These are phyloP conservation scores for Nebria salina DNA, from an alignment of 2,888 invertebrate genomes.

Conservation along the genomic window DNA sequence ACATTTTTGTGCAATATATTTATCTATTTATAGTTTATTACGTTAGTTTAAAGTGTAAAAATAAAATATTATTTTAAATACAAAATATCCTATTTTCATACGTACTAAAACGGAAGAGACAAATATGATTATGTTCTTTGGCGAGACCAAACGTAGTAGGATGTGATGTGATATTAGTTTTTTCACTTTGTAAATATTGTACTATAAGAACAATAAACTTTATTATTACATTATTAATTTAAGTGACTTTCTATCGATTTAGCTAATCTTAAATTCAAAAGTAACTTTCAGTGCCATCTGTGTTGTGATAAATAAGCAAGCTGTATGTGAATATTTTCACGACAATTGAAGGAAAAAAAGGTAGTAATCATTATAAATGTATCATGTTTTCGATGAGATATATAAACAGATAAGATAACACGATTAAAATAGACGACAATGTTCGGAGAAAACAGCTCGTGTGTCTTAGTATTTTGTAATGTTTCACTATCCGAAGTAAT, in stretches of 20 bases:
- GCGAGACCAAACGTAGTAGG: slow-evolving; percentile 6
- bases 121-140: not conserved
- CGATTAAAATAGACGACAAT: not conserved
- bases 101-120: not conserved
- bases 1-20: slow-evolving; percentile 20
- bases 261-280: not conserved
- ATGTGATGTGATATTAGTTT: slow-evolving; percentile 42
- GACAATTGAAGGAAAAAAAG: not conserved
- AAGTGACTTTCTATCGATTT: not conserved
- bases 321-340: not conserved
- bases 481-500: not conserved
- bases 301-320: not conserved
- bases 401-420: not conserved
- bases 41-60: not conserved
- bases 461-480: not conserved
- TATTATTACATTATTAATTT: not conserved
- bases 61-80: slow-evolving; percentile 28
- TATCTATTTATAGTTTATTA: slow-evolving; percentile 34
- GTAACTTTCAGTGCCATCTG: not conserved
- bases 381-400: not conserved
- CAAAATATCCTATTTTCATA: slow-evolving; percentile 23
- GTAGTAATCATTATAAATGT: not conserved
- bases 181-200: slow-evolving; percentile 39
- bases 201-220: slow-evolving; percentile 10
- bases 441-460: not conserved